Conservation (phyloP, 2,113 vertebrate genomes). For the Loxodonta africana region DNA sequence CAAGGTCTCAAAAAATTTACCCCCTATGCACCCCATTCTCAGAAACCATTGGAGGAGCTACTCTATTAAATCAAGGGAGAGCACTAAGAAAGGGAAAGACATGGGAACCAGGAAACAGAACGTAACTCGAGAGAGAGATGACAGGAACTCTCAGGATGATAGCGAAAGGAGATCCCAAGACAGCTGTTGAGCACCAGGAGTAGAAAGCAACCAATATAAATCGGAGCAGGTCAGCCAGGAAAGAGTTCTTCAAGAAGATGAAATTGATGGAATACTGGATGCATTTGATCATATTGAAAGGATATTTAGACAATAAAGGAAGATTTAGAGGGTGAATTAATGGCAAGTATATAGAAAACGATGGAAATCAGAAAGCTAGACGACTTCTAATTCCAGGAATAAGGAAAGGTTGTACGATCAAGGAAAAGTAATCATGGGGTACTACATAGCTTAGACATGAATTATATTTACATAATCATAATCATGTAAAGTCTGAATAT, state of each 20-base stretch:
- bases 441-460: not conserved
- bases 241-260: not conserved
- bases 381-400: not conserved
- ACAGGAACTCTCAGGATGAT: not conserved
- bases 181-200: not conserved
- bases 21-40: not conserved
- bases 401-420: slow-evolving; percentile 32
- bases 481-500: slow-evolving; percentile 3
- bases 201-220: not conserved
- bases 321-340: not conserved
- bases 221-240: not conserved
- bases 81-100: slow-evolving; percentile 8
- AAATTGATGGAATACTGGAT: not conserved
- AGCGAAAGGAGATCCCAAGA: not conserved
- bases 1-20: slow-evolving; percentile 23
- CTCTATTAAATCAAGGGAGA: not conserved
- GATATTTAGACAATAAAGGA: not conserved
- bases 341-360: not conserved
- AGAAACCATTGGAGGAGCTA: slow-evolving; percentile 30
- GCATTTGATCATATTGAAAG: not conserved
- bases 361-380: slow-evolving; percentile 29
- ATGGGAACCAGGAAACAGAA: not conserved
- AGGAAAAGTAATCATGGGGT: not conserved
- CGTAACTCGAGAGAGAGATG: slow-evolving; percentile 19
- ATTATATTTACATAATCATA: not conserved